Percentiles rank a stretch among this genome's conserved stretches.
Evolutionary conservation across 2,113 vertebrate genomes (phyloP).

Genomic region (Danionella cerebrum): DNA sequence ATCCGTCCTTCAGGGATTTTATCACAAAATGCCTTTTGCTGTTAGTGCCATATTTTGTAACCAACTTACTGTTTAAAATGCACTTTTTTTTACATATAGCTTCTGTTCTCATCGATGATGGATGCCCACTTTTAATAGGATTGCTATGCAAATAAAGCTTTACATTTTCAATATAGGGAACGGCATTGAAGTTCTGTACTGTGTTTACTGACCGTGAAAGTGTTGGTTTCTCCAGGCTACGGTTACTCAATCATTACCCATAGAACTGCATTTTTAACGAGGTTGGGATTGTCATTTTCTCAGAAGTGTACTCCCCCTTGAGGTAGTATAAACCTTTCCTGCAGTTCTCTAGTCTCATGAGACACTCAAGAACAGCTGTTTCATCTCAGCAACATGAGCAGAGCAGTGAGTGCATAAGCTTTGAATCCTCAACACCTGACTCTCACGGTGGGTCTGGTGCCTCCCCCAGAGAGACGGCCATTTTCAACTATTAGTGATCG

Average conservation of each 20-base stretch:
- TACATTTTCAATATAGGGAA: too few relatives aligned
- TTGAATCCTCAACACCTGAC: not conserved
- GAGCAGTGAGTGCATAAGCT: not conserved
- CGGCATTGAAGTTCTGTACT: not conserved
- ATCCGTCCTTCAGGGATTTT: too few relatives aligned
- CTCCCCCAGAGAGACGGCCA: not conserved
- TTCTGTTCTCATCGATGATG: too few relatives aligned
- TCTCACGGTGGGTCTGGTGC: not conserved
- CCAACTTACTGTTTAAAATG: too few relatives aligned
- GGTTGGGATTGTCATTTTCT: constrained; percentile 4
- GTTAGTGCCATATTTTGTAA: too few relatives aligned
- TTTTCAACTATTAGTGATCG: constrained; percentile 23
- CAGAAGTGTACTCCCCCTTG: constrained; percentile 3
- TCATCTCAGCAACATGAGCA: not conserved
- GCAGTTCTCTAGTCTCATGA: constrained; percentile 19
- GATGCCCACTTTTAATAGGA: too few relatives aligned
- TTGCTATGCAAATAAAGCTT: too few relatives aligned
- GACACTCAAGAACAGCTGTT: constrained; percentile 2
- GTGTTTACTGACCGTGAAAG: not conserved
- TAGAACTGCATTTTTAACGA: not conserved
- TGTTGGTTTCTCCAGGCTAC: constrained; percentile 22
- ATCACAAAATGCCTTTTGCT: too few relatives aligned
- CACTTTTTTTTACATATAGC: too few relatives aligned
- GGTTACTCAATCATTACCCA: constrained; percentile 16
- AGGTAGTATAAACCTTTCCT: constrained; percentile 28